These are phyloP conservation scores for Diadumene lineata DNA, from an alignment of 92 coral and sea anemone genomes.

Conservation along the genomic window DNA sequence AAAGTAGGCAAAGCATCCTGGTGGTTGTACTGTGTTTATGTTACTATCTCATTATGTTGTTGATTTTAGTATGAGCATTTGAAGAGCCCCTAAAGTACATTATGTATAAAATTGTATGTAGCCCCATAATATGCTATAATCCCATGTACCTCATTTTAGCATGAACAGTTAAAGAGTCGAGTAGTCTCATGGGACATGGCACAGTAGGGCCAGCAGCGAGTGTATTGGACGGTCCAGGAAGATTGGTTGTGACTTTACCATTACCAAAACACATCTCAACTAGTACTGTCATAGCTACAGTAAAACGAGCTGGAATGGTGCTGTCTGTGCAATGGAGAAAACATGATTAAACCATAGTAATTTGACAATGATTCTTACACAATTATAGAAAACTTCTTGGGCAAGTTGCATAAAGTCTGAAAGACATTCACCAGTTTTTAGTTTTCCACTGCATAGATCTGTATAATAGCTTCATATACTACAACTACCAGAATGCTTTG, in stretches of 20 bases:
- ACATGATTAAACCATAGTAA: background rate
- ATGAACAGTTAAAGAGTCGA: conserved; percentile 88
- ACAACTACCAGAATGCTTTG: too few relatives aligned
- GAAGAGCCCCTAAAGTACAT: background rate
- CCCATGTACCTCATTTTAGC: conserved; percentile 82
- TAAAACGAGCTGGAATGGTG: conserved; percentile 73
- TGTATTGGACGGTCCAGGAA: conserved; percentile 89
- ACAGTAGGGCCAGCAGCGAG: conserved; percentile 84
- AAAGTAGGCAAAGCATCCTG: too few relatives aligned
- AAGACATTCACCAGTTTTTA: too few relatives aligned
- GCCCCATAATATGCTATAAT: too few relatives aligned
- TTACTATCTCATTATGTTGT: too few relatives aligned
- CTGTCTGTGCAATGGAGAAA: conserved; percentile 48
- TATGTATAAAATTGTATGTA: background rate
- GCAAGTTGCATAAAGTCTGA: too few relatives aligned
- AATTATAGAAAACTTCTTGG: too few relatives aligned
- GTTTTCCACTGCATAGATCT: too few relatives aligned
- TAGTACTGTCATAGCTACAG: conserved; percentile 75
- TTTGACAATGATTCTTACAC: too few relatives aligned
- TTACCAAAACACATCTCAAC: conserved; percentile 90
- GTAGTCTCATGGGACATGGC: conserved; percentile 86
- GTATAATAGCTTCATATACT: too few relatives aligned
- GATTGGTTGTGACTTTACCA: conserved; percentile 63
- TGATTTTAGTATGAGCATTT: too few relatives aligned
- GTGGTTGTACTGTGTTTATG: too few relatives aligned